A percentile compares a stretch with the other conserved stretches of the same genome.
phyloP scores from a whole-genome alignment of 2,797 vertebrate genomes.

The Meriones psammophilus region DNA sequence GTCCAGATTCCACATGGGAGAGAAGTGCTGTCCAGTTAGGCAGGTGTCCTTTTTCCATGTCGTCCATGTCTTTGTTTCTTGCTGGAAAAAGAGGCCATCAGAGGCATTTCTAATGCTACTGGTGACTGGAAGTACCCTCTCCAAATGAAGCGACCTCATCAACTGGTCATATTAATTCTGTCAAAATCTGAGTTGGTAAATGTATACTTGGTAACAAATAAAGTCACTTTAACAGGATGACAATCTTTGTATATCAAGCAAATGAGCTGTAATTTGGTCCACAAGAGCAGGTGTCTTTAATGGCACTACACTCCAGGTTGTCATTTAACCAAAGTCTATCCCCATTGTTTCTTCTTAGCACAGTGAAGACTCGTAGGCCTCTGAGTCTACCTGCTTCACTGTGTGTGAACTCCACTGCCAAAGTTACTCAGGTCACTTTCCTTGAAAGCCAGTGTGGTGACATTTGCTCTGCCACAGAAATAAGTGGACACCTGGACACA shows the following conservation, averaged over 20 bases:
- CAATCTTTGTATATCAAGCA: not conserved
- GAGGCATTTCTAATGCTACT: not conserved
- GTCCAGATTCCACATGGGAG: not conserved
- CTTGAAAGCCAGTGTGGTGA: not conserved
- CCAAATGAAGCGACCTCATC: not conserved
- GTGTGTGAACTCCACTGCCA: not conserved
- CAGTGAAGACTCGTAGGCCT: not conserved
- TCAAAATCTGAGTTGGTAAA: slow-evolving; percentile 6
- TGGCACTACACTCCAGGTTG: not conserved
- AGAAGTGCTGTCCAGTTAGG: not conserved
- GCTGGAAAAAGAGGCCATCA: not conserved
- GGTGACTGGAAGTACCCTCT: not conserved
- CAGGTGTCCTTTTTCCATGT: not conserved
- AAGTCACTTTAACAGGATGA: slow-evolving; percentile 10
- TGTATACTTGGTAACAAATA: slow-evolving; percentile 19
- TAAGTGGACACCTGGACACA: not conserved
- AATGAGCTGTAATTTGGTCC: slow-evolving; percentile 38
- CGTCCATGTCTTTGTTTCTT: not conserved
- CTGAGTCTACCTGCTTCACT: not conserved
- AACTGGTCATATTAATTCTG: not conserved
- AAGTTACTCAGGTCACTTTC: not conserved
- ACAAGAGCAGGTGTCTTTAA: slow-evolving; percentile 2
- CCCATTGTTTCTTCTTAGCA: not conserved
- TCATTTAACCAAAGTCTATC: not conserved
- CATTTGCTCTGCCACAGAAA: slow-evolving; percentile 64